Percentiles rank a stretch among this genome's conserved stretches.
Evolutionary conservation across 2,888 invertebrate genomes (phyloP).

Genomic region (Arrhopalites spinosus): DNA sequence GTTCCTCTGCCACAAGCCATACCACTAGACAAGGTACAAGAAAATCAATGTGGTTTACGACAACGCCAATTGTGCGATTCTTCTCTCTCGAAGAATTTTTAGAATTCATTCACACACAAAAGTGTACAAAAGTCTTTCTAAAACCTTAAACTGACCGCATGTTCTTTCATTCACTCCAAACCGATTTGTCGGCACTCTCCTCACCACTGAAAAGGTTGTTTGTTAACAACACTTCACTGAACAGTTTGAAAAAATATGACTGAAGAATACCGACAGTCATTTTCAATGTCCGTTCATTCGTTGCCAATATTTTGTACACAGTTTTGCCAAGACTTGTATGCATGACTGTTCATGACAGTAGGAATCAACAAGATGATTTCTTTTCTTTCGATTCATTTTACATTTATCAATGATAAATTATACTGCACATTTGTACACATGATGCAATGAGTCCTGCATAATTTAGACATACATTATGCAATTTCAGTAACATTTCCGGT

Average conservation of each 20-base stretch:
- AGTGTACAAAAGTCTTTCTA: slow-evolving; percentile 10
- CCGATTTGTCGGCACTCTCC: slow-evolving; percentile 27
- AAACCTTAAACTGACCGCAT: slow-evolving; percentile 31
- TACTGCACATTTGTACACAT: too few relatives aligned
- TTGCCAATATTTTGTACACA: slow-evolving; percentile 29
- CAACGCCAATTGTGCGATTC: slow-evolving; percentile 31
- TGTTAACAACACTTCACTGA: slow-evolving; percentile 22
- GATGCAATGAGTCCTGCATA: too few relatives aligned
- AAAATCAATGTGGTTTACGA: slow-evolving; percentile 27
- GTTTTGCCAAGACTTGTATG: neutral
- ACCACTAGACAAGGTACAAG: slow-evolving; percentile 7
- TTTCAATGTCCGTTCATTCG: neutral
- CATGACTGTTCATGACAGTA: too few relatives aligned
- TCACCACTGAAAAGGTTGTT: slow-evolving; percentile 3
- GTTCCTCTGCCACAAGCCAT: slow-evolving; percentile 32
- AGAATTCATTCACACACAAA: neutral
- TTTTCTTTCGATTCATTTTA: too few relatives aligned
- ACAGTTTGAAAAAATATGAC: neutral
- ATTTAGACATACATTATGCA: too few relatives aligned
- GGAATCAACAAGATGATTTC: too few relatives aligned
- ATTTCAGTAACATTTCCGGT: too few relatives aligned
- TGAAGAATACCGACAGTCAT: slow-evolving; percentile 5
- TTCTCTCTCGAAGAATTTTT: neutral
- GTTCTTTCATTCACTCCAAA: slow-evolving; percentile 14
- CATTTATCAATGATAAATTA: too few relatives aligned